Percentiles rank a stretch among this genome's conserved stretches.
These are phyloP conservation scores for Hypsibius dujardini DNA, from an alignment of 1,140 invertebrate genomes.

Conservation along the genomic window DNA sequence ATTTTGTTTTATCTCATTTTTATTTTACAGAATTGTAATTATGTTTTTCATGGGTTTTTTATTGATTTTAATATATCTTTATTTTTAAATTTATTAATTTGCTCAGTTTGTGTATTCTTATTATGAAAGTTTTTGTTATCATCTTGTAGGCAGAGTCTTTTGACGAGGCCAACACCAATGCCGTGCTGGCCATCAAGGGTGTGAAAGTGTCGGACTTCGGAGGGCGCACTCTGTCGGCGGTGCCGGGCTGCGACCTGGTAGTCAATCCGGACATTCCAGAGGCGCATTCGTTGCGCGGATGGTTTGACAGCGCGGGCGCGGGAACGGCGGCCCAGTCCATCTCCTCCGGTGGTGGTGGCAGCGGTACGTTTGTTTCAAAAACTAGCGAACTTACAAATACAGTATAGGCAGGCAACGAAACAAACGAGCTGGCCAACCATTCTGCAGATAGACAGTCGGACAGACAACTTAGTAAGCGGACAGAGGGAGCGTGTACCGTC, in stretches of 20 bases:
- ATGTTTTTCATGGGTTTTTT: neutral
- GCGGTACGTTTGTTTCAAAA: neutral
- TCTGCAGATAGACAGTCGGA: too few species aligned
- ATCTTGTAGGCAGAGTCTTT: conserved; percentile 58
- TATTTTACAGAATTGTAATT: conserved; percentile 19
- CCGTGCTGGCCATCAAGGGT: conserved; percentile 64
- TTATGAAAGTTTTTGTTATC: neutral
- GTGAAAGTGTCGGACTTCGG: conserved; percentile 52
- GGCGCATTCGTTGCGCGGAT: conserved; percentile 63
- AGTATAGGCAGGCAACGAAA: neutral
- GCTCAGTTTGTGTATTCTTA: conserved; percentile 21
- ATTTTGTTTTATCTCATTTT: too few species aligned
- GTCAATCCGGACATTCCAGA: conserved; percentile 75
- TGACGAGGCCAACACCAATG: conserved; percentile 46
- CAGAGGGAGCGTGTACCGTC: too few species aligned
- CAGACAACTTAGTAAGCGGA: too few species aligned
- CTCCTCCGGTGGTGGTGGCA: conserved; percentile 34
- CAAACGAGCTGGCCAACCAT: neutral
- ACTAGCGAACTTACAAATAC: neutral
- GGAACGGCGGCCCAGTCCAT: conserved; percentile 43
- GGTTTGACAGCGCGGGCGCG: conserved; percentile 63
- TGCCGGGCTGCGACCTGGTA: conserved; percentile 36
- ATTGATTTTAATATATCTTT: too few species aligned
- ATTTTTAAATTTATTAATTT: too few species aligned
- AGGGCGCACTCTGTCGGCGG: conserved; percentile 38